These are phyloP conservation scores for Tursiops truncatus DNA, from an alignment of 2,113 vertebrate species.

Conservation along the genomic window DNA sequence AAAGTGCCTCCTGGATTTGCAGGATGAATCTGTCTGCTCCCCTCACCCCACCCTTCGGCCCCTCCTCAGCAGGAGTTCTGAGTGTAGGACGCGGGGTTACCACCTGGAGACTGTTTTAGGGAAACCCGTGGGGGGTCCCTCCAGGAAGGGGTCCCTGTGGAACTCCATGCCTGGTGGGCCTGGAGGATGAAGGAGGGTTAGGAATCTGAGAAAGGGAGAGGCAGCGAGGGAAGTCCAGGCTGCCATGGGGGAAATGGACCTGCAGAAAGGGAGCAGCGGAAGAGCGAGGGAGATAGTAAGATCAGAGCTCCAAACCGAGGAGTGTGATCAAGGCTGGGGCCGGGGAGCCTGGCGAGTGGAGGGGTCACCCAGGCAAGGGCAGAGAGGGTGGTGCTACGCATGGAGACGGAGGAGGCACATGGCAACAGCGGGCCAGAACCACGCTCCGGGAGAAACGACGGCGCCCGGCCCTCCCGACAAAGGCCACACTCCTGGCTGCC, in stretches of 20 bases:
- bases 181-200: background rate
- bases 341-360: no score
- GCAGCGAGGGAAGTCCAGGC: background rate
- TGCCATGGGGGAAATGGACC: background rate
- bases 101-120: background rate
- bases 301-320: background rate
- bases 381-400: background rate
- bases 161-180: background rate
- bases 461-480: background rate
- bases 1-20: background rate
- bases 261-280: background rate
- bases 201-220: background rate
- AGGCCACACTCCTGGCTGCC: background rate
- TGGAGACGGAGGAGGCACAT: no score
- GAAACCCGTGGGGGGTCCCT: background rate
- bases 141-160: background rate
- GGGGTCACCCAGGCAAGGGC: background rate
- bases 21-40: background rate
- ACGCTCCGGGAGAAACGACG: fast-evolving
- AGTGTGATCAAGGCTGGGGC: background rate
- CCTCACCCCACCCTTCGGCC: no score
- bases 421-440: background rate
- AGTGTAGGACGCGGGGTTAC: background rate
- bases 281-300: background rate
- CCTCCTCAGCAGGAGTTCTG: background rate